A percentile compares a stretch with the other conserved stretches of the same genome.
Evolutionary conservation across 2,797 vertebrate genomes (phyloP).

Genomic region (Chrosomus eos): DNA sequence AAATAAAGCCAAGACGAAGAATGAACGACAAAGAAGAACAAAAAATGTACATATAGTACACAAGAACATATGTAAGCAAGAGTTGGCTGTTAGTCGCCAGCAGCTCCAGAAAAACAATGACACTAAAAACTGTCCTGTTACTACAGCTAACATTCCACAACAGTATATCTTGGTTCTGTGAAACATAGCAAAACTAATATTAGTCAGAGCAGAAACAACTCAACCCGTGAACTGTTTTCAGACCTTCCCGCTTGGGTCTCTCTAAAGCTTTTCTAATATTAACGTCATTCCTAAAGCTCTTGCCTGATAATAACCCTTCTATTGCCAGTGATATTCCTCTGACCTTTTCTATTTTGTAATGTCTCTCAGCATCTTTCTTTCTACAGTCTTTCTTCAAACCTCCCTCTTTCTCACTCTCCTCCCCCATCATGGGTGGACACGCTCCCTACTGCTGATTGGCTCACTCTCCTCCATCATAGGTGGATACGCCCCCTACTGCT

Average conservation of each 20-base stretch:
- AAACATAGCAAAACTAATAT: background rate
- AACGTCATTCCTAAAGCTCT: background rate
- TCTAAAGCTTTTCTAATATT: background rate
- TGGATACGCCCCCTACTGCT: too few species aligned
- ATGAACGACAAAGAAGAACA: background rate
- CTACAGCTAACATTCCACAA: background rate
- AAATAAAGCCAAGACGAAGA: background rate
- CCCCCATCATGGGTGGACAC: too few species aligned
- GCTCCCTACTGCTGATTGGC: too few species aligned
- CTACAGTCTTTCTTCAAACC: background rate
- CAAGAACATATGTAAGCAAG: background rate
- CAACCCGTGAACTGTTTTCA: background rate
- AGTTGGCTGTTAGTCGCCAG: background rate
- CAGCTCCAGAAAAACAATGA: background rate
- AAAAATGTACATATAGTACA: background rate
- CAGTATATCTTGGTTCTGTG: background rate
- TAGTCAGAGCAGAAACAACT: background rate
- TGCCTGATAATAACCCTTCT: background rate
- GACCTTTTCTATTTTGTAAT: background rate
- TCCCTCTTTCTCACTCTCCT: background rate
- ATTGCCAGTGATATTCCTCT: background rate
- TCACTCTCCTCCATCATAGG: background rate
- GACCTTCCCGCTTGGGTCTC: background rate
- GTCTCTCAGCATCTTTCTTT: background rate
- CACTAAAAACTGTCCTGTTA: background rate